Evolutionary conservation across 23 tunicate species (phyloP), one percentile per base, ranked within the genome.

Genomic region (Ciona savignyi): DNA sequence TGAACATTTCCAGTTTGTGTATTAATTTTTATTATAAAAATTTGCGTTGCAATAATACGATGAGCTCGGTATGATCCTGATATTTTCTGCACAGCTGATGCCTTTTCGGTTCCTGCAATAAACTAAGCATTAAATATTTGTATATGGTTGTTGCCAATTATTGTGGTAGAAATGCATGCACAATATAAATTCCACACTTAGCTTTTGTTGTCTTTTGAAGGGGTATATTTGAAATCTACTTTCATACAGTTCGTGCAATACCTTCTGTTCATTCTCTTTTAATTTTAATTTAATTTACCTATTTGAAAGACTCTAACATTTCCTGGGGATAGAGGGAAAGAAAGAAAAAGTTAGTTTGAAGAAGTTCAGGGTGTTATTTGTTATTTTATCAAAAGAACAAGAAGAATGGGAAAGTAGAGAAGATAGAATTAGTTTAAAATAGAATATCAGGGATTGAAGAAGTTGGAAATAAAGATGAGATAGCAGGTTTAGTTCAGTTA

Each of bases 261-360:
- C 56, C 56, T 42, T 42, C 56, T 6, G 56, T 42, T 42, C 56
- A 42, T 42, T 42, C 15, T 42, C 56, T n/a, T n/a, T n/a, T n/a
- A n/a, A n/a, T n/a, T n/a, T n/a, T n/a, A n/a, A n/a, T n/a, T n/a
- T n/a, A n/a, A n/a, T n/a, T n/a, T n/a, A n/a, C n/a, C n/a, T n/a
- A n/a, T n/a, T n/a, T n/a, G n/a, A n/a, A n/a, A n/a, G n/a, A n/a
- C n/a, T n/a, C 56, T 42, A 42, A 42, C 56, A 6, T 42, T 42
- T 42, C 56, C 56, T 42, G 56, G 56, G 56, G 56, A 42, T 42
- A 42, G 56, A 42, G n/a, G n/a, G n/a, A 42, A 42, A 42, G 56
- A 42, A 42, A 15, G 56, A 15, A 42, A 42, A 42, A 6, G 56
- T 6, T 9, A 42, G 15, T 6, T 42, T 6, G 9, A 6, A 6